A percentile compares a stretch with the other conserved stretches of the same genome.
Evolutionary conservation across 2,797 vertebrate genomes (phyloP).

Genomic region (Arnoldichthys spilopterus): DNA sequence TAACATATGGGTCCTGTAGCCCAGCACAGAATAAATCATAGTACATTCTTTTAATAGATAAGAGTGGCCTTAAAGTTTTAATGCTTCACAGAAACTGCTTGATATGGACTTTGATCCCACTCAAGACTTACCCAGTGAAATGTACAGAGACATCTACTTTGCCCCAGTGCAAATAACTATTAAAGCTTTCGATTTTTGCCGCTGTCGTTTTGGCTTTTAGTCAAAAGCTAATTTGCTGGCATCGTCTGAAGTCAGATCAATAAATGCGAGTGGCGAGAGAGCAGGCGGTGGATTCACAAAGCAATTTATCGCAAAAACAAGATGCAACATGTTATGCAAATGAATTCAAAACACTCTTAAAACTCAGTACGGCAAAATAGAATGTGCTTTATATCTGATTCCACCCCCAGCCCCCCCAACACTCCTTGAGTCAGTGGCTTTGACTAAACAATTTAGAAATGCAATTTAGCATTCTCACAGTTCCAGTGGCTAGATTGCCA

Average conservation of each 20-base stretch:
- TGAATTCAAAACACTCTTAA: conserved; percentile 34
- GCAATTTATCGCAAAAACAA: conserved; percentile 55
- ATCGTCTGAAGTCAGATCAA: conserved; percentile 68
- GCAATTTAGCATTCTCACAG: conserved; percentile 58
- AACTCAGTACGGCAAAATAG: conserved; percentile 18
- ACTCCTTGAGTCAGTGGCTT: conserved; percentile 44
- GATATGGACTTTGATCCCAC: conserved; percentile 16
- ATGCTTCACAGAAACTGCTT: conserved; percentile 13
- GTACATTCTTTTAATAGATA: background rate
- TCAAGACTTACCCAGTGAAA: conserved; percentile 10
- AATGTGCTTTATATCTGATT: conserved; percentile 48
- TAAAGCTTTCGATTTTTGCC: conserved; percentile 71
- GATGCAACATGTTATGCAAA: conserved; percentile 35
- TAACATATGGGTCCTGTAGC: background rate
- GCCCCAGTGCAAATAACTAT: conserved; percentile 67
- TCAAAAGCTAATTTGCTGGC: conserved; percentile 74
- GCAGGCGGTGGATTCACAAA: conserved; percentile 42
- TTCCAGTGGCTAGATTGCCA: conserved; percentile 57
- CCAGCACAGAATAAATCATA: too few relatives aligned
- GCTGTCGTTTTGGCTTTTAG: conserved; percentile 71
- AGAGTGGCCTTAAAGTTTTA: conserved; percentile 1
- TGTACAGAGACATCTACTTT: conserved; percentile 59
- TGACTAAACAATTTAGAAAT: conserved; percentile 62
- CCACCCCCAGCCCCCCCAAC: conserved; percentile 44
- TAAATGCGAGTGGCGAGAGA: conserved; percentile 54